Evolutionary conservation across 2,113 vertebrate genomes (phyloP), one percentile per base, ranked within the genome.

Genomic region (Psammodynastes pulverulentus): DNA sequence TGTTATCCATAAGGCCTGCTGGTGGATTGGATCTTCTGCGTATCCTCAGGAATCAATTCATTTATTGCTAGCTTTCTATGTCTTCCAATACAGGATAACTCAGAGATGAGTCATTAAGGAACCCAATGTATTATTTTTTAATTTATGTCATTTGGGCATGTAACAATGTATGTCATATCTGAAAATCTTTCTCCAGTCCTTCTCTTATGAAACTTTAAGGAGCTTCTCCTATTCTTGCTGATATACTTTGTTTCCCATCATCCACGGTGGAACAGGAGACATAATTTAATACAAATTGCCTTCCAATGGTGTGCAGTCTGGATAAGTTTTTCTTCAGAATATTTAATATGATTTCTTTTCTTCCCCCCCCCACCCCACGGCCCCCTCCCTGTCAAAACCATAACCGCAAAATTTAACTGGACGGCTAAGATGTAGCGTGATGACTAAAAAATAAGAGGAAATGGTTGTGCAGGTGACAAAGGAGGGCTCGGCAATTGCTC

Each of bases 211-310:
- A 85, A 9, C 89, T 87, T 91, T 2, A n/a, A 79, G 72, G 15
- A 24, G 0, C 86, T n/a, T n/a, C n/a, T 93, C 95, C 46, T 72
- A 45, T 79, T 94, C 94, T 93, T 86, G 91, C 21, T 92, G 84
- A 84, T 91, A 3, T 91, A 39, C 72, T 58, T 94, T 94, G 93
- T 79, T 56, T 94, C 95, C 93, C 85, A 46, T 84, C 91, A 45
- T 88, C 52, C 93, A 39, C 52, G n/a, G 91, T 58, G 72, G 85
- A 94, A 95, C 34, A 0, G 79, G 93, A 97, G 92, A 49, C 93
- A 86, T 9, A 96, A 92, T 95, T 95, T 91, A 89, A 87, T 93
- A 91, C 91, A 96, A 96, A 94, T 95, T 96, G 94, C 94, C 92
- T 95, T 39, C 95, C 94, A 53, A 95, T 96, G 93, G 94, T 93